A percentile compares a stretch with the other conserved stretches of the same genome.
Conservation (phyloP, 2,888 invertebrate species). For the Lepidocyrtinus sp. region DNA sequence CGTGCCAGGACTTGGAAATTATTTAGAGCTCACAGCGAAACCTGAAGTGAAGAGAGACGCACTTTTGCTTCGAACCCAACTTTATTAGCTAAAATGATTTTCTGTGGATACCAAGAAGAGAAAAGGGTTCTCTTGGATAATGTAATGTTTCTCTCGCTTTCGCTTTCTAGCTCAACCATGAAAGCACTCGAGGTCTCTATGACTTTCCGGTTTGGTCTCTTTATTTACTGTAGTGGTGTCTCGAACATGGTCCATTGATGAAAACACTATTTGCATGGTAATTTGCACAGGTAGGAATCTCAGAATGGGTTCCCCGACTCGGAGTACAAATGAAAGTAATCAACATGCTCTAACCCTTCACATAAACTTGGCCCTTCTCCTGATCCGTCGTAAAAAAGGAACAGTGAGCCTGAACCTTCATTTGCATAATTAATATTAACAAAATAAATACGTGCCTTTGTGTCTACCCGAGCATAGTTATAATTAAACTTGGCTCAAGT, state of each 20-base stretch:
- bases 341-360: not conserved
- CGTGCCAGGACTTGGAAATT: not conserved
- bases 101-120: too few relatives aligned
- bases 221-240: not conserved
- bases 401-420: not conserved
- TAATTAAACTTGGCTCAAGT: too few relatives aligned
- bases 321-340: not conserved
- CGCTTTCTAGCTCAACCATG: not conserved
- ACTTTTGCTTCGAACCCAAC: not conserved
- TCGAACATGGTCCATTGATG: not conserved
- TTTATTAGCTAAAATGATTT: constrained; percentile 1
- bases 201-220: not conserved
- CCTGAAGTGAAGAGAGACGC: not conserved
- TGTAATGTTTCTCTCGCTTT: not conserved
- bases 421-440: not conserved
- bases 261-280: constrained; percentile 3
- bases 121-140: not conserved
- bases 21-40: not conserved
- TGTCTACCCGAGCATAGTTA: too few relatives aligned
- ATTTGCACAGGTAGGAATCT: too few relatives aligned
- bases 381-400: not conserved
- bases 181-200: not conserved
- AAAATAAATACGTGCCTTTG: too few relatives aligned
- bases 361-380: too few relatives aligned
- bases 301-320: not conserved